Conservation (phyloP, 2,797 vertebrate species). For the Sebastes kiyomatsui region DNA sequence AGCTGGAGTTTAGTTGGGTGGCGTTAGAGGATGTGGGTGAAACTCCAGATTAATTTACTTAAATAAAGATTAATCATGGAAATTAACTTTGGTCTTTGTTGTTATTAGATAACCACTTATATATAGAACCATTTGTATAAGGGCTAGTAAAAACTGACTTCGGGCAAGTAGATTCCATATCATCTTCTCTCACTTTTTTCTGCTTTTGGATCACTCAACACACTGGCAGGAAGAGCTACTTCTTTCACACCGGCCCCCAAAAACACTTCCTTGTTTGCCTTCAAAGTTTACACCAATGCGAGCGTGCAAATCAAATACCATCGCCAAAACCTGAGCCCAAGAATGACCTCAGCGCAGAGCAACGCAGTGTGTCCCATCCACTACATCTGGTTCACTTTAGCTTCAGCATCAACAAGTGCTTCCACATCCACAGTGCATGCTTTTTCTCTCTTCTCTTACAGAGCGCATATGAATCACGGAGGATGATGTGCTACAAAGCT, state of each 20-base stretch:
- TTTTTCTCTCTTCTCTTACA: neutral
- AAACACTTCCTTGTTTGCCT: slow-evolving; percentile 50
- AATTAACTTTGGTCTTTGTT: no score
- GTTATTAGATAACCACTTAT: no score
- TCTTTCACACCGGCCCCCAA: slow-evolving; percentile 45
- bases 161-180: neutral
- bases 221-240: neutral
- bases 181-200: neutral
- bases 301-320: slow-evolving; percentile 58
- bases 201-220: neutral
- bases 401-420: slow-evolving; percentile 76
- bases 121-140: no score
- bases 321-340: slow-evolving; percentile 53
- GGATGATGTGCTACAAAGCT: slow-evolving; percentile 50
- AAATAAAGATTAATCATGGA: no score
- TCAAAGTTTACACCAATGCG: slow-evolving; percentile 30
- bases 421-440: slow-evolving; percentile 56
- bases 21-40: no score
- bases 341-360: slow-evolving; percentile 78
- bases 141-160: no score
- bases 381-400: slow-evolving; percentile 87
- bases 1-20: no score
- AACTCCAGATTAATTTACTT: no score
- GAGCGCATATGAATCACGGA: slow-evolving; percentile 51
- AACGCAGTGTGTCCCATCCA: slow-evolving; percentile 72